phyloP scores from a whole-genome alignment of 2,113 vertebrate genomes.

The Cisticola juncidis region DNA sequence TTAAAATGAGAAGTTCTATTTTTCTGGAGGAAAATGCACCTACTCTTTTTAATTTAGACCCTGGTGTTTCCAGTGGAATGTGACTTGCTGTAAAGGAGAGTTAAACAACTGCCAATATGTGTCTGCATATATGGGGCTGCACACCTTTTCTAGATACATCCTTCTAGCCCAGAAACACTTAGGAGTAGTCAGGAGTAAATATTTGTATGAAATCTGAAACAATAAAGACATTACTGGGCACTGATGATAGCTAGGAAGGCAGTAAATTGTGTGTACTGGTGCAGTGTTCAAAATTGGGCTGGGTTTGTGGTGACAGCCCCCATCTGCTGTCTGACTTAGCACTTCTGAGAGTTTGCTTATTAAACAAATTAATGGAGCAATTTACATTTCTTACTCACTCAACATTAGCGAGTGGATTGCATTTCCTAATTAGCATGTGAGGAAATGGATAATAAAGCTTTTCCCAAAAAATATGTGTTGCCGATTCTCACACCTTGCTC shows the following conservation, averaged over 20 bases:
- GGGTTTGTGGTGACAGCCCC: background rate
- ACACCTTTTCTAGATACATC: background rate
- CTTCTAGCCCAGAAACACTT: background rate
- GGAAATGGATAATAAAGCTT: constrained; percentile 37
- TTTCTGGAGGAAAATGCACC: background rate
- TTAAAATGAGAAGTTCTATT: background rate
- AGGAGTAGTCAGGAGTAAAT: background rate
- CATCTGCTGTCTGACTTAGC: background rate
- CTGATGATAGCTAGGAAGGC: background rate
- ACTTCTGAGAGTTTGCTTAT: background rate
- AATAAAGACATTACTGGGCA: rapidly evolving
- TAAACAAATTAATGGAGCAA: constrained; percentile 27
- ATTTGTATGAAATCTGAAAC: background rate
- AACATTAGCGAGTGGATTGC: constrained; percentile 13
- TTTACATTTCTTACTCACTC: background rate
- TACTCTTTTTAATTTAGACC: background rate
- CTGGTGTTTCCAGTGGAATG: background rate
- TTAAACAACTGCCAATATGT: background rate
- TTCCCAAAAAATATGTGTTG: background rate
- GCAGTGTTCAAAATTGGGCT: background rate
- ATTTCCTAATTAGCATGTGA: constrained; percentile 43
- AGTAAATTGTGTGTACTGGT: background rate
- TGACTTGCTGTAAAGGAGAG: background rate
- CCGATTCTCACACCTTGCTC: constrained; percentile 26
- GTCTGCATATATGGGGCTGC: rapidly evolving